Conservation (phyloP, 2,113 vertebrate genomes). For the Colistium nudipinnis region DNA sequence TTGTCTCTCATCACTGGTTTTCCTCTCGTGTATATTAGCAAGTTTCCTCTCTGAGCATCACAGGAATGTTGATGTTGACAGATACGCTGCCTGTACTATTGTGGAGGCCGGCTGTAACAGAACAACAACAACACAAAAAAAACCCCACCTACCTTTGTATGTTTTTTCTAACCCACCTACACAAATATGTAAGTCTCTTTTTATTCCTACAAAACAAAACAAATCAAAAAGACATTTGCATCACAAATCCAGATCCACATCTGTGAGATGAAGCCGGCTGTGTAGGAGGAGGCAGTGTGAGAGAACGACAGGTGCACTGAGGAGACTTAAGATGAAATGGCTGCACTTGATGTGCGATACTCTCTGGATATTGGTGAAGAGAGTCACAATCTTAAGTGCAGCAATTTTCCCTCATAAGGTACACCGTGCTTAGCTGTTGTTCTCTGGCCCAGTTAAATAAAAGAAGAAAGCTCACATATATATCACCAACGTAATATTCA, state of each 20-base stretch:
- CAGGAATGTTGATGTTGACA: conserved; percentile 26
- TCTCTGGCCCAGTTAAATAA: conserved; percentile 64
- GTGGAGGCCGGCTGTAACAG: not conserved
- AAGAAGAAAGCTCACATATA: conserved; percentile 42
- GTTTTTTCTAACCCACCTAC: conserved; percentile 28
- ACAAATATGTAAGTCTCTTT: conserved; percentile 10
- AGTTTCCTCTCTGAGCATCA: conserved; percentile 19
- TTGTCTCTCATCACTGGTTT: conserved; percentile 53
- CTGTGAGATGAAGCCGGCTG: conserved; percentile 20
- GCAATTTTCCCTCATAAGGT: conserved; percentile 15
- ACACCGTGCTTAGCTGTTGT: conserved; percentile 30
- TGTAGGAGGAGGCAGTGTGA: conserved; percentile 40
- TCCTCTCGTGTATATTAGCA: conserved; percentile 25
- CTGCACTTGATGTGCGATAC: conserved; percentile 28
- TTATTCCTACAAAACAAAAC: not conserved
- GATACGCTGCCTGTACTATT: not conserved
- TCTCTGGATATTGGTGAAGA: conserved; percentile 22
- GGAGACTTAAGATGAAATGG: conserved; percentile 14
- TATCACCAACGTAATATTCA: conserved; percentile 34
- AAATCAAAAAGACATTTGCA: conserved; percentile 33
- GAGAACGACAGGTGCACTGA: conserved; percentile 14
- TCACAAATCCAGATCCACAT: conserved; percentile 29
- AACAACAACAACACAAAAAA: not conserved
- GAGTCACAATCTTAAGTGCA: conserved; percentile 25
- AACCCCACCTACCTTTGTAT: not conserved